Percentiles rank a stretch among this genome's conserved stretches.
These are phyloP conservation scores for Acronicta psi DNA, from an alignment of 2,888 invertebrate species.

Conservation along the genomic window DNA sequence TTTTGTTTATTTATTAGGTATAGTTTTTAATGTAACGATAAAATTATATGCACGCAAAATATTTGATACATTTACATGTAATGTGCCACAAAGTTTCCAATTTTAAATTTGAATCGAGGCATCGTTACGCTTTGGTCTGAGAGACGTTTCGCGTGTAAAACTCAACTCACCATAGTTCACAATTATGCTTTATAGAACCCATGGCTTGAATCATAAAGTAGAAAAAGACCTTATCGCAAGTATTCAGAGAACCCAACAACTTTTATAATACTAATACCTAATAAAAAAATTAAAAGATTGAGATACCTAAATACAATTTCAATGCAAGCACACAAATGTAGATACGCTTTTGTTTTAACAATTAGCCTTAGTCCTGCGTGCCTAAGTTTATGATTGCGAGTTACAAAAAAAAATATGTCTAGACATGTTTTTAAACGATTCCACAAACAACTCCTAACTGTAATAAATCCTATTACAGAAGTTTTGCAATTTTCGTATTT, in stretches of 20 bases:
- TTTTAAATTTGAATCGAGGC: no score
- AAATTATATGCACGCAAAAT: no score
- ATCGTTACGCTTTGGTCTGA: no score
- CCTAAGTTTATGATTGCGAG: constrained; percentile 8
- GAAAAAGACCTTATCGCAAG: constrained; percentile 37
- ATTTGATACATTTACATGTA: no score
- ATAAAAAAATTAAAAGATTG: no score
- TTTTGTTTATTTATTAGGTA: no score
- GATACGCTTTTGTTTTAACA: constrained; percentile 10
- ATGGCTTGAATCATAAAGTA: constrained; percentile 32
- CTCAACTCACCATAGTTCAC: constrained; percentile 6
- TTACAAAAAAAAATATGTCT: constrained; percentile 28
- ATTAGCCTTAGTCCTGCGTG: constrained; percentile 2
- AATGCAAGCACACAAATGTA: constrained; percentile 7
- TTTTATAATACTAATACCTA: constrained; percentile 14
- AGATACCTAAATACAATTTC: no score
- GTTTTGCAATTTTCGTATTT: constrained; percentile 34
- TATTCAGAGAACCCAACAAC: constrained; percentile 12
- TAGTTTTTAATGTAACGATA: no score
- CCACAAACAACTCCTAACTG: constrained; percentile 19
- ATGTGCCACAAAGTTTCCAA: no score
- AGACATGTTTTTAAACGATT: constrained; percentile 31
- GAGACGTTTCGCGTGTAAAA: not conserved
- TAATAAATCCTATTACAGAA: constrained; percentile 38
- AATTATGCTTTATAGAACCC: constrained; percentile 19